Conservation (phyloP, 2,113 vertebrate species). For the Lethenteron reissneri region DNA sequence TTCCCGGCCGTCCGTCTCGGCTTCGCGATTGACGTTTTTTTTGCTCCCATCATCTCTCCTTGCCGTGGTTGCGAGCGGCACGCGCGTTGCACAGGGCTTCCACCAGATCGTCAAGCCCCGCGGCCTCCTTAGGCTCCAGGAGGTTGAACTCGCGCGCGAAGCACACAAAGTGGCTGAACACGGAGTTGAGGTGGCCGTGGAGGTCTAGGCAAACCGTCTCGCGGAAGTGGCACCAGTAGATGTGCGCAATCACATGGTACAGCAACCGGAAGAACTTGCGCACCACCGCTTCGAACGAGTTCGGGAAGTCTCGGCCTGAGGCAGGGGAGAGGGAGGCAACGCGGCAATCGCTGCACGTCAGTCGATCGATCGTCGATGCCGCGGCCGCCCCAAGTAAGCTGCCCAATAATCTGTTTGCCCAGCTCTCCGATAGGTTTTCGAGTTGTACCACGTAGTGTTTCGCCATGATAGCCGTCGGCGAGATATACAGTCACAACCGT, state of each 20-base stretch:
- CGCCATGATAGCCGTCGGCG: too few relatives aligned
- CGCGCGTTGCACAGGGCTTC: slow-evolving; percentile 54
- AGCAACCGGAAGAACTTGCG: slow-evolving; percentile 92
- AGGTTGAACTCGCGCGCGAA: slow-evolving; percentile 94
- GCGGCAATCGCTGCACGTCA: not conserved
- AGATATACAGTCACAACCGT: too few relatives aligned
- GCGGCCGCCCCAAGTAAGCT: too few relatives aligned
- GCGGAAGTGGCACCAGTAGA: slow-evolving; percentile 96
- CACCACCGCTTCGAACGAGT: slow-evolving; percentile 80
- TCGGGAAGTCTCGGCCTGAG: slow-evolving; percentile 80
- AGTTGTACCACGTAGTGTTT: too few relatives aligned
- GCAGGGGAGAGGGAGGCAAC: slow-evolving; percentile 10
- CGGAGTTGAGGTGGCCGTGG: slow-evolving; percentile 91
- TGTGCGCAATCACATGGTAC: slow-evolving; percentile 91
- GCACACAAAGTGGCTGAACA: slow-evolving; percentile 89
- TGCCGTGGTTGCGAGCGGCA: slow-evolving; percentile 14
- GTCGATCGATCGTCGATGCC: too few relatives aligned
- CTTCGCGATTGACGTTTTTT: too few relatives aligned
- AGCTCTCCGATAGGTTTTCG: too few relatives aligned
- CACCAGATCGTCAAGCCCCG: slow-evolving; percentile 91
- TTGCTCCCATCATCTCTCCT: slow-evolving; percentile 10
- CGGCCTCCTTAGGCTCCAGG: slow-evolving; percentile 91
- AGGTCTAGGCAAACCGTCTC: slow-evolving; percentile 84
- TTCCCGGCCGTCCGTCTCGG: too few relatives aligned
- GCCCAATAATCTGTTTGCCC: too few relatives aligned